Percentiles rank a stretch among this genome's conserved stretches.
Evolutionary conservation across 2,113 vertebrate genomes (phyloP).

Genomic region (Lates calcarifer): DNA sequence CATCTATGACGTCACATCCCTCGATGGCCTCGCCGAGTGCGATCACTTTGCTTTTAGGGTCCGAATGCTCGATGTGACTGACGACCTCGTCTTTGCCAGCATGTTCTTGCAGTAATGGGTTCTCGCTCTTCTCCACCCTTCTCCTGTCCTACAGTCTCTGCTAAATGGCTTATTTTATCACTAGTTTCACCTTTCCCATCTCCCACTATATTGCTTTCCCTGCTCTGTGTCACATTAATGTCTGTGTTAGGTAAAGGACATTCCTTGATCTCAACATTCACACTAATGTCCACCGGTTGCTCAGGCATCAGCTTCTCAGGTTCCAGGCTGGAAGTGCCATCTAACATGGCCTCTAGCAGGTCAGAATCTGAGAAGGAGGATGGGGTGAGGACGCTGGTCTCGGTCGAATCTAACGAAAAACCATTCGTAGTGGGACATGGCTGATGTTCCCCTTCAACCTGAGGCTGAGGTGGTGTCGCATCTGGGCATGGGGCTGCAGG

Average conservation of each 20-base stretch:
- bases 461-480: not conserved
- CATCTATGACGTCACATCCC: conserved; percentile 68
- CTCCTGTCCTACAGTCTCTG: conserved; percentile 30
- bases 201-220: conserved; percentile 24
- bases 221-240: not conserved
- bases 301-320: conserved; percentile 25
- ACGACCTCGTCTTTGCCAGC: conserved; percentile 9
- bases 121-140: not conserved
- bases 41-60: conserved; percentile 23
- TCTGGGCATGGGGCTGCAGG: conserved; percentile 1
- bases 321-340: conserved; percentile 35
- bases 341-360: conserved; percentile 55
- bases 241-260: conserved; percentile 10
- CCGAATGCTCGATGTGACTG: not conserved
- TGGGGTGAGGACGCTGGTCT: conserved; percentile 54
- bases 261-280: conserved; percentile 15
- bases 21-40: conserved; percentile 6
- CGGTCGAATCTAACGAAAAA: conserved; percentile 56
- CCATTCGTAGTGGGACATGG: conserved; percentile 39
- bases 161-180: conserved; percentile 34
- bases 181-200: conserved; percentile 25
- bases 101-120: not conserved
- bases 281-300: conserved; percentile 16
- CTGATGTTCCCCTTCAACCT: conserved; percentile 27
- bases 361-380: conserved; percentile 66